Evolutionary conservation across 2,888 invertebrate species (phyloP), one percentile per base, ranked within the genome.

Genomic region (Suillia variegata): DNA sequence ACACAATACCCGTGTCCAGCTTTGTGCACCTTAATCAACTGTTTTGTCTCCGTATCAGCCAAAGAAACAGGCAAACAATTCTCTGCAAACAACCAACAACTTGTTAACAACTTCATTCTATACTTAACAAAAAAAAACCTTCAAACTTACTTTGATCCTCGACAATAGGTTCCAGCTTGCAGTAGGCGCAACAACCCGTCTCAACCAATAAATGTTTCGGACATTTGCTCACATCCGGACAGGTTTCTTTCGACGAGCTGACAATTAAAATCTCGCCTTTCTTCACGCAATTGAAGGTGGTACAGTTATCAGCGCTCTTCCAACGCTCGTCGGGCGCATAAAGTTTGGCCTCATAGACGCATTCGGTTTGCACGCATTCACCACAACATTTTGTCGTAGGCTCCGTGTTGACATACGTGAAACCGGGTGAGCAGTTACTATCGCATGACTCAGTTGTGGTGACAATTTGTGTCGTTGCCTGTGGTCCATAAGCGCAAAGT

Each of bases 161-260:
- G 3, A 83, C 70, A 8, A 78, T 69, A 0, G 85, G 75, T 1
- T 85, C 85, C 21, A 83, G 71, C 63, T 86, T 86, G 75, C 93
- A 93, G 50, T 83, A 78, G 26, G 85, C 81, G 69, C 92, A 93
- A 77, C 93, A 93, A 52, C 88, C 88, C 22, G 88, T 87, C 13
- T 82, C 78, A 69, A 87, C 85, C 62, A 86, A 77, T 20, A 86
- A 83, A 0, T 83, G 79, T 0, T 58, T 34, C 0, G 85, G 82
- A 72, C 93, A 92, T 47, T 80, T 73, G 1, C 85, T 81, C 26
- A 90, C 76, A 77, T 87, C 86, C 1, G 90, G 88, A 71, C 93
- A 93, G 1, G 84, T 74, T 69, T 85, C 81, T 4, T 82, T 76
- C 38, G 84, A 79, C 4, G 85, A 84, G 64, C 85, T 82, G 67